A percentile compares a stretch with the other conserved stretches of the same genome.
phyloP scores from a whole-genome alignment of 64 coral and sea anemone species.

The Stichodactyla helianthus region DNA sequence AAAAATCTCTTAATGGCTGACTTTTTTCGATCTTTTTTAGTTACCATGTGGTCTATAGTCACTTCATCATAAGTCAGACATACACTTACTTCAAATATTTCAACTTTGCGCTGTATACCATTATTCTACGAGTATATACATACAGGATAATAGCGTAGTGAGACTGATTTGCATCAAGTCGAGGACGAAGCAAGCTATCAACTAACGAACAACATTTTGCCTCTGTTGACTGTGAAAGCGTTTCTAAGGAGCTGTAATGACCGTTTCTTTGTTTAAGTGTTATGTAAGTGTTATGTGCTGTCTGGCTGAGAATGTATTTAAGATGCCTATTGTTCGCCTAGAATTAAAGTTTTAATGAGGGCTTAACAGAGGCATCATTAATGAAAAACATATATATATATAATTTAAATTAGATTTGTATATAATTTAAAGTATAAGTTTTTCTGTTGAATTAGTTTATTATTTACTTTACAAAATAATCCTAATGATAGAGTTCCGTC shows the following conservation, averaged over 20 bases:
- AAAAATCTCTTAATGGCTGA: no score
- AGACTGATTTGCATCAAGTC: neutral
- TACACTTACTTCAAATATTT: no score
- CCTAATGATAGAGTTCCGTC: neutral
- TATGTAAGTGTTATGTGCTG: neutral
- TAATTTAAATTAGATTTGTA: neutral
- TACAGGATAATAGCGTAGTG: neutral
- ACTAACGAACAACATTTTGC: neutral
- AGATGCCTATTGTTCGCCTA: neutral
- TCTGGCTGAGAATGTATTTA: neutral
- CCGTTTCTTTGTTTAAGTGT: neutral
- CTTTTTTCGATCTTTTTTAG: no score
- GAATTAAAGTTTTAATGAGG: neutral
- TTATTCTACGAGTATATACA: no score
- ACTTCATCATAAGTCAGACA: no score
- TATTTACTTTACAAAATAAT: neutral
- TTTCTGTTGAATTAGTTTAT: neutral
- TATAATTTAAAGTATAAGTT: neutral
- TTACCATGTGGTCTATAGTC: no score
- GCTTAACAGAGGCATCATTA: neutral
- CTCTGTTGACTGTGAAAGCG: neutral
- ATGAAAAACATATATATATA: neutral
- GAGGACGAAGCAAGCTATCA: neutral
- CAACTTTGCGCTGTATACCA: no score
- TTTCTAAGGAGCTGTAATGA: neutral